phyloP scores from a whole-genome alignment of 2,888 invertebrate genomes.

The Drosophila acutilabella region DNA sequence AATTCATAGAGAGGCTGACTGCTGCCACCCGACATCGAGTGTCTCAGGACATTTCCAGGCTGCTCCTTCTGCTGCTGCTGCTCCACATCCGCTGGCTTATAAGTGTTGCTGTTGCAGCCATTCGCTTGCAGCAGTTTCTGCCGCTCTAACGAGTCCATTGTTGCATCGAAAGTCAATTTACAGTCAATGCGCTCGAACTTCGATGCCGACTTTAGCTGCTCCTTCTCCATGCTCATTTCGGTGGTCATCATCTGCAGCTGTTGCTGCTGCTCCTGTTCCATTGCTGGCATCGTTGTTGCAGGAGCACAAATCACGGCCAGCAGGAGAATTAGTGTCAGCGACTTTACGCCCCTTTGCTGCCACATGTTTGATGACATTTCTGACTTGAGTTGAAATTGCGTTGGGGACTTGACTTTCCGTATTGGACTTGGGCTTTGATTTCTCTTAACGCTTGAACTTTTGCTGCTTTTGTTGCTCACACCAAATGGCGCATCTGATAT shows the following conservation, averaged over 20 bases:
- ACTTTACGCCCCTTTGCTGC: constrained; percentile 31
- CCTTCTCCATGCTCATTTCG: constrained; percentile 19
- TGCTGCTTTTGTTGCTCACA: not conserved
- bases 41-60: constrained; percentile 31
- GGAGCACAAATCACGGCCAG: constrained; percentile 52
- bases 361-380: constrained; percentile 61
- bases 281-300: constrained; percentile 26
- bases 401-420: constrained; percentile 27
- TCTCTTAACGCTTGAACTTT: not conserved
- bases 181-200: constrained; percentile 62
- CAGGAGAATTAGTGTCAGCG: constrained; percentile 63
- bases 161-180: constrained; percentile 77
- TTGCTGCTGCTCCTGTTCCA: constrained; percentile 7
- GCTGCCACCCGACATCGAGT: constrained; percentile 38
- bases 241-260: constrained; percentile 10
- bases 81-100: constrained; percentile 63
- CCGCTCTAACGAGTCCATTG: constrained; percentile 77
- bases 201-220: constrained; percentile 1
- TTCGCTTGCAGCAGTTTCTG: constrained; percentile 46
- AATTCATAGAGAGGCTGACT: constrained; percentile 78
- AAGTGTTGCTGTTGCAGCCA: constrained; percentile 55
- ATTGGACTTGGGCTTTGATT: constrained; percentile 26
- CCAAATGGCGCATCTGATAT: constrained; percentile 54
- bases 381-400: constrained; percentile 54
- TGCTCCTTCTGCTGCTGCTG: constrained; percentile 25